Evolutionary conservation across 2,113 vertebrate species (phyloP), one percentile per base, ranked within the genome.

Genomic region (Cairina moschata): DNA sequence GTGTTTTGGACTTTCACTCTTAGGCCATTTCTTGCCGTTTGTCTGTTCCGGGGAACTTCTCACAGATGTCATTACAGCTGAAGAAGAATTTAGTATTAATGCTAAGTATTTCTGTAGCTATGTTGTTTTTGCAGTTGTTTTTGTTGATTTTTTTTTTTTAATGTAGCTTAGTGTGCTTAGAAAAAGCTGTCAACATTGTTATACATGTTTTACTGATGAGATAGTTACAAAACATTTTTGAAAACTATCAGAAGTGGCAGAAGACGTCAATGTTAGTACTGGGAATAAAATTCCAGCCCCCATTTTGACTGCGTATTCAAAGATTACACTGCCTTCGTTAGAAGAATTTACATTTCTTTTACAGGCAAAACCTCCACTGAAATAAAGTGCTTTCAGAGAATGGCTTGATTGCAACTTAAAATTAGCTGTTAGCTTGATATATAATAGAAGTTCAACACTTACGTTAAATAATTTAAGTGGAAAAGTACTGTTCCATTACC

Each of bases 381-480:
- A 92, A 94, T 90, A 96, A 96, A 94, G 77, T 96, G 83, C 92
- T 94, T 95, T 95, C 80, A 93, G 92, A 90, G 92, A 93, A 94
- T 66, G 67, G 93, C 95, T 96, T 94, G 92, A 95, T 96, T 96
- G 96, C 96, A 87, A 96, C 83, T 95, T 93, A 96, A 97, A 95
- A 96, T 96, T 95, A 97, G 88, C 93, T 93, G 95, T 96, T 96
- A 93, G 86, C 88, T 93, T 96, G 93, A 96, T 96, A 79, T 96
- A 95, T 94, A 96, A 85, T 95, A 91, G 83, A 89, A 95, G 92
- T 97, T 94, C 96, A 96, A 91, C 69, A 91, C 81, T 97, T 92
- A 90, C 0, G 59, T 96, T 97, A 96, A 97, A 96, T 96, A 96
- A 96, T 96, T 96, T 96, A 97, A 96, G 86, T 94, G 92, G 84